A percentile compares a stretch with the other conserved stretches of the same genome.
Conservation (phyloP, 2,888 invertebrate species). For the Tetanocera ferruginea region DNA sequence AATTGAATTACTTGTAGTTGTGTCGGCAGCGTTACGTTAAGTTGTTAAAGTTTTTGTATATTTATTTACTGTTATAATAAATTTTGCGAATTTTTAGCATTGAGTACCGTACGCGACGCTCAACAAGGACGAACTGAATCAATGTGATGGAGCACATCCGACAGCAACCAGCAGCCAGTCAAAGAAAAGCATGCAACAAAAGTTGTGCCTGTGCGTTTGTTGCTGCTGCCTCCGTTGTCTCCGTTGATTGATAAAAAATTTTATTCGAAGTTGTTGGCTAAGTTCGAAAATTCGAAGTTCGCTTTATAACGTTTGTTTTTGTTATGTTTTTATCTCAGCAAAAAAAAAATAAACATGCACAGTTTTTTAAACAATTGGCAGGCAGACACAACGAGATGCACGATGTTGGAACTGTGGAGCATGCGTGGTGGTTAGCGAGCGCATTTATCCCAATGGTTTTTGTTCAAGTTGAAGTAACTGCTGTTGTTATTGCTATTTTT, state of each 20-base stretch:
- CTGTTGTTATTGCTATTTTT: neutral
- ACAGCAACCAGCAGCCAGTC: neutral
- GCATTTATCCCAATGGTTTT: neutral
- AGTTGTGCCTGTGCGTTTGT: neutral
- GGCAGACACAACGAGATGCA: neutral
- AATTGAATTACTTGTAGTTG: no score
- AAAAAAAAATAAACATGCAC: neutral
- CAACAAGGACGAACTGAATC: slow-evolving; percentile 28
- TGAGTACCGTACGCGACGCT: slow-evolving; percentile 23
- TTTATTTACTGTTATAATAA: neutral
- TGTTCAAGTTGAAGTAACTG: neutral
- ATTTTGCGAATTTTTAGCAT: neutral
- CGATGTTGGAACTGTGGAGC: neutral
- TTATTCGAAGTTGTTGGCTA: neutral
- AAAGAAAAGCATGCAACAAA: neutral
- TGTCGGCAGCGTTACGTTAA: neutral
- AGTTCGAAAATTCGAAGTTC: slow-evolving; percentile 10
- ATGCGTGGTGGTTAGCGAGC: slow-evolving; percentile 6
- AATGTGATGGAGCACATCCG: neutral
- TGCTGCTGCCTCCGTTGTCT: neutral
- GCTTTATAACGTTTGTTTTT: no score
- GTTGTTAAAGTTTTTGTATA: neutral
- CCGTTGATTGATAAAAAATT: neutral
- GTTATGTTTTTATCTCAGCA: no score
- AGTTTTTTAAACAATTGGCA: neutral